Percentiles rank a stretch among this genome's conserved stretches.
These are phyloP conservation scores for Elysia chlorotica DNA, from an alignment of 1,140 invertebrate genomes.

Conservation along the genomic window DNA sequence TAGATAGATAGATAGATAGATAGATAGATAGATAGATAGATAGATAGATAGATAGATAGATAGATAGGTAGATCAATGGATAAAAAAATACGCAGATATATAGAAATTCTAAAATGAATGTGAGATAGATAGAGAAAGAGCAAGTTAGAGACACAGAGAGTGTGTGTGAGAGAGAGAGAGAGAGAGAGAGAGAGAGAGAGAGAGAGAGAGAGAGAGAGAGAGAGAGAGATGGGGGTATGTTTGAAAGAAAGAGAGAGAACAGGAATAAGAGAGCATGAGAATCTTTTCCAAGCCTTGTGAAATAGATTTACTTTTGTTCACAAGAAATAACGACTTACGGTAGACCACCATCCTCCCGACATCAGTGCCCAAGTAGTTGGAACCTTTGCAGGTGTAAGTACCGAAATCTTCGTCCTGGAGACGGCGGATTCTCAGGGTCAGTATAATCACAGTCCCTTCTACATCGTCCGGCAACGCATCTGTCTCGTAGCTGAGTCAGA, in stretches of 20 bases:
- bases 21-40: not conserved
- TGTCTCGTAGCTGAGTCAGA: conserved; percentile 69
- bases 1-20: not conserved
- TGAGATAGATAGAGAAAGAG: conserved; percentile 11
- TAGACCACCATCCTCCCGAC: conserved; percentile 83
- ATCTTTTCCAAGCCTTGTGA: too few relatives aligned
- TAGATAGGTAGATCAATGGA: not conserved
- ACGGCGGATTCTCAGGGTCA: conserved; percentile 79
- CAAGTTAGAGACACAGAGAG: conserved; percentile 13
- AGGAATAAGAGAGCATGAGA: conserved; percentile 4
- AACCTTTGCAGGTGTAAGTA: conserved; percentile 87
- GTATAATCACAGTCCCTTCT: conserved; percentile 81
- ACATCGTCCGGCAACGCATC: conserved; percentile 71
- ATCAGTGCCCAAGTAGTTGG: conserved; percentile 85
- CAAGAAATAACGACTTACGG: conserved; percentile 69
- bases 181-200: conserved; percentile 15
- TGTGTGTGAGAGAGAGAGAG: conserved; percentile 5
- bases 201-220: conserved; percentile 13
- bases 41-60: not conserved
- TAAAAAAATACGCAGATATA: not conserved
- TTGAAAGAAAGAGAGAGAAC: not conserved
- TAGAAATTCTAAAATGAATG: not conserved
- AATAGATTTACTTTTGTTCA: too few relatives aligned
- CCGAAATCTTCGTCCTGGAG: conserved; percentile 81
- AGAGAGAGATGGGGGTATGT: too few relatives aligned